phyloP scores from a whole-genome alignment of 2,113 vertebrate genomes.

The Numida meleagris region DNA sequence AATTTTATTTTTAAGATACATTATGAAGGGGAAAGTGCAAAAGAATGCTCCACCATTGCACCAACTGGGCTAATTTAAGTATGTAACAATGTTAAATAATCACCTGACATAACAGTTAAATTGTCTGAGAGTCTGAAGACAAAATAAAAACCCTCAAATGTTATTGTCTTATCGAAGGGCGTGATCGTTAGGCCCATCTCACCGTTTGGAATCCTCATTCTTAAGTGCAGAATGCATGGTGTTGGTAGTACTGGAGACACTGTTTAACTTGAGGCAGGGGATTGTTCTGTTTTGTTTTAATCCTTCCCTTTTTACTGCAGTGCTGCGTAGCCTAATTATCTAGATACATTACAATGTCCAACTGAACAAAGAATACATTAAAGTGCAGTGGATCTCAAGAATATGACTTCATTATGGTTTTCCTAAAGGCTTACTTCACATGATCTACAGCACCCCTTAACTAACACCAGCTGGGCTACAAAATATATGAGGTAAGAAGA shows the following conservation, averaged over 20 bases:
- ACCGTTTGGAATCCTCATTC: neutral
- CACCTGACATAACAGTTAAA: neutral
- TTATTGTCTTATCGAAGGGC: neutral
- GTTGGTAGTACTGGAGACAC: neutral
- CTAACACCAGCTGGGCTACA: neutral
- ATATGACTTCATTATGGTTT: constrained; percentile 4
- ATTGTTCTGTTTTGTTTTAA: neutral
- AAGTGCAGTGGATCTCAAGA: neutral
- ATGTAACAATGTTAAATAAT: neutral
- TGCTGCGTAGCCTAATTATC: neutral
- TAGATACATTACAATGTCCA: neutral
- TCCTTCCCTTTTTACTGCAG: neutral
- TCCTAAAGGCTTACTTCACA: neutral
- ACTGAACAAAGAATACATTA: neutral
- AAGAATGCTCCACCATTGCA: neutral
- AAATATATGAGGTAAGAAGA: neutral
- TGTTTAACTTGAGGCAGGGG: neutral
- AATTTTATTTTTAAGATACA: neutral
- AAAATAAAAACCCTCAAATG: neutral
- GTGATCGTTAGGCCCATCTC: neutral
- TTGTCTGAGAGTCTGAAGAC: neutral
- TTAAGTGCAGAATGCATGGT: neutral
- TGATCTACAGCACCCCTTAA: neutral
- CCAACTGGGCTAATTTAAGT: neutral
- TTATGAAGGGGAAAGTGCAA: neutral